These are phyloP conservation scores for Brachyrhaphis roseni DNA, from an alignment of 2,797 vertebrate genomes.

Conservation along the genomic window DNA sequence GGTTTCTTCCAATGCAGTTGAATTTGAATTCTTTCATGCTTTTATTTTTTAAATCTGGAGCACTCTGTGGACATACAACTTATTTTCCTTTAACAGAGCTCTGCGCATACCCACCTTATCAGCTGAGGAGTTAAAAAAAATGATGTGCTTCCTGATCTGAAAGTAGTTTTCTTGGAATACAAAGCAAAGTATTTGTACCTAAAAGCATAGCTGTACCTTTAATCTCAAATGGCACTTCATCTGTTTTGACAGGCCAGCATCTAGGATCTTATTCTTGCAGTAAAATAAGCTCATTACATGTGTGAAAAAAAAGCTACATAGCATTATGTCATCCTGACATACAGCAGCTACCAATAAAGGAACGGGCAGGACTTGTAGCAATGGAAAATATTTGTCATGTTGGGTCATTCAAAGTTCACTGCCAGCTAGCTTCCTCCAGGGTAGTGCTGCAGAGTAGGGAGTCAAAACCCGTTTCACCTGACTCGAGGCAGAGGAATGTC, in stretches of 20 bases:
- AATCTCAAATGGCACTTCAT: neutral
- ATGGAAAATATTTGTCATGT: slow-evolving; percentile 67
- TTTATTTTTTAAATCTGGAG: neutral
- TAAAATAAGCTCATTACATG: neutral
- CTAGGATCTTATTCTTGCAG: neutral
- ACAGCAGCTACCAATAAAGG: slow-evolving; percentile 11
- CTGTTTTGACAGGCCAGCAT: neutral
- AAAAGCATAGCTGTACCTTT: neutral
- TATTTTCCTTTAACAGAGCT: slow-evolving; percentile 25
- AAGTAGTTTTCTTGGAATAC: slow-evolving; percentile 1
- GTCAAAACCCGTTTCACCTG: slow-evolving; percentile 41
- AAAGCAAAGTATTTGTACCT: neutral
- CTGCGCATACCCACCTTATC: neutral
- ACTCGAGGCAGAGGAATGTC: slow-evolving; percentile 67
- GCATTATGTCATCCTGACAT: slow-evolving; percentile 34
- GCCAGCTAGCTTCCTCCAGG: slow-evolving; percentile 60
- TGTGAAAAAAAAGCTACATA: neutral
- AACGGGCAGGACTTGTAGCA: slow-evolving; percentile 43
- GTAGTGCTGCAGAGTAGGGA: slow-evolving; percentile 45
- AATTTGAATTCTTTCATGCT: slow-evolving; percentile 18
- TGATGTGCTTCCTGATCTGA: neutral
- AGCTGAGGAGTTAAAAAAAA: neutral
- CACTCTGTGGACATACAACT: slow-evolving; percentile 2
- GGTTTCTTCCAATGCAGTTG: neutral
- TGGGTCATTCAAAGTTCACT: slow-evolving; percentile 74